These are phyloP conservation scores for Noctua pronuba DNA, from an alignment of 2,888 invertebrate genomes.

Conservation along the genomic window DNA sequence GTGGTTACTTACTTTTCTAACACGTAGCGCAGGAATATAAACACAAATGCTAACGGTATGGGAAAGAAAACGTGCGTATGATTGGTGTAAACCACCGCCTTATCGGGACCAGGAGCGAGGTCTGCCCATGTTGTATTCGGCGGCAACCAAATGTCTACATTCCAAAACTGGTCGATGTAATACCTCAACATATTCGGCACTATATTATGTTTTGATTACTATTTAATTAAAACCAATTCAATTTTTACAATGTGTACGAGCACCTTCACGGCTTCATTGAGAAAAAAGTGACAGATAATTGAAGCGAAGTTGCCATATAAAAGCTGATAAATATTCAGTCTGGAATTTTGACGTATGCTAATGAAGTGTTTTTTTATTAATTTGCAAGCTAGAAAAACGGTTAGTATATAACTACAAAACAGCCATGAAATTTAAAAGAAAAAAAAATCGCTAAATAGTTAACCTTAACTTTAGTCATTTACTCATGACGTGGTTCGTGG, in stretches of 20 bases:
- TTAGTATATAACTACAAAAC: neutral
- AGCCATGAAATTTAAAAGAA: neutral
- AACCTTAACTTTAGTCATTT: too few species aligned
- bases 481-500: too few species aligned
- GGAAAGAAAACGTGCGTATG: constrained; percentile 95
- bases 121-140: constrained; percentile 97
- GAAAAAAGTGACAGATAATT: constrained; percentile 62
- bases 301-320: constrained; percentile 49
- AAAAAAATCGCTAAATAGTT: neutral
- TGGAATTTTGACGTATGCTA: neutral
- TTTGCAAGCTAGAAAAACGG: neutral
- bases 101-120: constrained; percentile 93
- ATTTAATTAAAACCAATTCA: constrained; percentile 57
- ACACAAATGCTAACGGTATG: constrained; percentile 94
- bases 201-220: constrained; percentile 47
- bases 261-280: constrained; percentile 68
- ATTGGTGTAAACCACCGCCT: constrained; percentile 94
- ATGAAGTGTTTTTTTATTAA: neutral
- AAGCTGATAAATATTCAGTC: neutral
- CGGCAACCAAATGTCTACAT: constrained; percentile 97
- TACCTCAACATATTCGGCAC: constrained; percentile 83
- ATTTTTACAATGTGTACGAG: constrained; percentile 56
- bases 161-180: constrained; percentile 93
- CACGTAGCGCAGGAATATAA: constrained; percentile 94
- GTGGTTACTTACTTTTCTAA: constrained; percentile 95